A percentile compares a stretch with the other conserved stretches of the same genome.
phyloP scores from a whole-genome alignment of 2,797 vertebrate genomes.

The Chloroceryle inda region DNA sequence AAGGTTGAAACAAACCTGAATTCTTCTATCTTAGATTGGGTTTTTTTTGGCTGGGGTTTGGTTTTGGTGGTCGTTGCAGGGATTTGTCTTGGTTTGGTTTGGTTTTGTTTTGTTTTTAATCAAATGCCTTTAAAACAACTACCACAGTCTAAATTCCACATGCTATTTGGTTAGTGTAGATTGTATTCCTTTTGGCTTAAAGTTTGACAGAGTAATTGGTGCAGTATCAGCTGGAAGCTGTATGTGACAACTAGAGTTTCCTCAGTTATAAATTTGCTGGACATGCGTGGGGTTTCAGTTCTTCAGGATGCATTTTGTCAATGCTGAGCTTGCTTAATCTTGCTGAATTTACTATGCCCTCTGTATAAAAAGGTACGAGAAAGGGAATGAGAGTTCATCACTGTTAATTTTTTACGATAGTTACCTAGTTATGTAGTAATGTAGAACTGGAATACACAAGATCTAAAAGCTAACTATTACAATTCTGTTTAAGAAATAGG shows the following conservation, averaged over 20 bases:
- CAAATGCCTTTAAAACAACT: background rate
- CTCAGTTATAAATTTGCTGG: background rate
- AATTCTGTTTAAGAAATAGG: background rate
- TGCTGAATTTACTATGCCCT: background rate
- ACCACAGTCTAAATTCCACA: background rate
- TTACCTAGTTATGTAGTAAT: background rate
- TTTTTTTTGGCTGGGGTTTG: background rate
- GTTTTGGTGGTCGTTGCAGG: background rate
- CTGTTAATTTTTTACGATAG: background rate
- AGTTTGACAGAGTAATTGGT: background rate
- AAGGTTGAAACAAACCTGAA: background rate
- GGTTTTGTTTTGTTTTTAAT: background rate
- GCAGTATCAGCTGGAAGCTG: background rate
- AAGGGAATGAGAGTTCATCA: background rate
- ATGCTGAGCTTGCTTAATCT: background rate
- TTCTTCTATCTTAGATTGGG: background rate
- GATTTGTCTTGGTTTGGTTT: too few species aligned
- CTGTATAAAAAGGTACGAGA: background rate
- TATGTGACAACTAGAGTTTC: background rate
- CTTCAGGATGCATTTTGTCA: background rate
- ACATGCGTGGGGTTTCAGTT: rapidly evolving
- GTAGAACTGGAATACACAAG: background rate
- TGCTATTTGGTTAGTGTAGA: background rate
- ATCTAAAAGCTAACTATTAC: background rate
- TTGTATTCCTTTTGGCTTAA: background rate